phyloP scores from a whole-genome alignment of 2,888 invertebrate species.

The Epiblema foenella region DNA sequence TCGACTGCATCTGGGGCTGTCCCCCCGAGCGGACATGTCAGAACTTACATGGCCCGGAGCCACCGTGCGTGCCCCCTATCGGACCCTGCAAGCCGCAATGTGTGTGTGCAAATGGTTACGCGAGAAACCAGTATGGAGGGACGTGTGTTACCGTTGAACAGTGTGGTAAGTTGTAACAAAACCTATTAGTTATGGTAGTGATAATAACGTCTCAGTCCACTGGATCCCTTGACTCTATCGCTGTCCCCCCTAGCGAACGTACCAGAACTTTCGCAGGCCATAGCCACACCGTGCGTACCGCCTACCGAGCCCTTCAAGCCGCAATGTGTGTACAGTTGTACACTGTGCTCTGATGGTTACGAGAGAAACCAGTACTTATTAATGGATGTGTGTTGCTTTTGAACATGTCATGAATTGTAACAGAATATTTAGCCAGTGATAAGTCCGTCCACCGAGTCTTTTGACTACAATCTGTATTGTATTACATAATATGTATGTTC shows the following conservation, averaged over 20 bases:
- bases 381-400: not conserved
- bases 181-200: not conserved
- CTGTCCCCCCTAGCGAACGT: no score
- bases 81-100: slow-evolving; percentile 16
- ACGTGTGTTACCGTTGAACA: slow-evolving; percentile 24
- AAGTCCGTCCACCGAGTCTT: no score
- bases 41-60: slow-evolving; percentile 4
- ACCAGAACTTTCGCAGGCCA: no score
- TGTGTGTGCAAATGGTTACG: slow-evolving; percentile 19
- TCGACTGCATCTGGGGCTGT: not conserved
- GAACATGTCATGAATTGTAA: slow-evolving; percentile 9
- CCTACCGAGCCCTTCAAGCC: not conserved
- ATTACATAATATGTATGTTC: no score
- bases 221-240: not conserved
- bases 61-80: slow-evolving; percentile 13
- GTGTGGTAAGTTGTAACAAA: slow-evolving; percentile 16
- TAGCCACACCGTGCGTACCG: not conserved
- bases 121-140: slow-evolving; percentile 20
- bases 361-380: not conserved
- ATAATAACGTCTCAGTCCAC: not conserved
- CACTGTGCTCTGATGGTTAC: slow-evolving; percentile 8
- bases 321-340: no score
- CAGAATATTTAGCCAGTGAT: not conserved
- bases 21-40: slow-evolving; percentile 20
- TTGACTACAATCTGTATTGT: no score